Evolutionary conservation across 2,113 vertebrate genomes (phyloP), one percentile per base, ranked within the genome.

Genomic region (Poeciliopsis prolifica): DNA sequence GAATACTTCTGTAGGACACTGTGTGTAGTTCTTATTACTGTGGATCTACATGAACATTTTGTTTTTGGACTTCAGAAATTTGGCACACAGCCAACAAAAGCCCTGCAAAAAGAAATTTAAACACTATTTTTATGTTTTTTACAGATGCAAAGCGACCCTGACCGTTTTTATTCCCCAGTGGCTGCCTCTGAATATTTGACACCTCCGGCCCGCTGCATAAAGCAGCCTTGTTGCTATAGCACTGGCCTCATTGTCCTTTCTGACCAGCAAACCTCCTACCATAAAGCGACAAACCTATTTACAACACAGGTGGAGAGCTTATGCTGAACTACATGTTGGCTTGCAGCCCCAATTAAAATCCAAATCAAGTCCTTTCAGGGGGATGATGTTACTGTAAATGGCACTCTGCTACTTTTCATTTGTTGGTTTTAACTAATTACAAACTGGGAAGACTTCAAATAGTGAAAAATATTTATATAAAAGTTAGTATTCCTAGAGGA

Each of bases 161-260:
- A 65, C 80, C 82, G 77, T 84, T 78, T 85, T 80, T 80, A 64
- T 64, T 70, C 58, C 14, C 81, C 68, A 19, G 24, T 30, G 7
- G 75, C 83, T 79, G 83, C 90, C 85, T 84, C 91, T 91, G 86
- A 87, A 70, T 88, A 82, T 84, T 75, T 86, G 84, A 92, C 91
- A 94, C 90, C 90, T 91, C 79, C 87, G 85, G 82, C 81, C 87
- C 81, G 60, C 31, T n/a, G 83, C 75, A 82, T 83, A 83, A 86
- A 89, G 85, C 82, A 68, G 70, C 81, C 29, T 78, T 65, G 89
- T 94, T 91, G 84, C 92, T 88, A 93, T 92, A 91, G 92, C 62
- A 61, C 82, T 83, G 72, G 84, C 65, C 72, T 81, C 79, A 92
- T 88, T 92, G 91, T 90, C 85, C 83, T 87, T 77, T 75, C 33